Percentiles rank a stretch among this genome's conserved stretches.
Conservation (phyloP, 2,113 vertebrate species). For the Glaucidium brasilianum region DNA sequence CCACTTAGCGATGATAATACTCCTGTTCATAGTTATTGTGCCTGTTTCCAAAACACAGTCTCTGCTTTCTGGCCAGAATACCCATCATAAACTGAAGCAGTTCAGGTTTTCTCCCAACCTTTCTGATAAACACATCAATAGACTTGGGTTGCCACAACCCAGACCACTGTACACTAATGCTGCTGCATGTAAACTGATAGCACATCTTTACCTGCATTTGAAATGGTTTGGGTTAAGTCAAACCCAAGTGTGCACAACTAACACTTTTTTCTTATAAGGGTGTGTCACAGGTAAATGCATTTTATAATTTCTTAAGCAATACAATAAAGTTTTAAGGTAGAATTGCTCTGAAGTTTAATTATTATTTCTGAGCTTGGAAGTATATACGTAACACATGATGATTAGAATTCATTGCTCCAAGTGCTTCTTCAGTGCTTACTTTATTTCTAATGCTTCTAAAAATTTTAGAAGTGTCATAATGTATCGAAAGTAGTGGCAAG, state of each 20-base stretch:
- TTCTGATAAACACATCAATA: background rate
- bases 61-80: background rate
- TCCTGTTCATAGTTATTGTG: no score
- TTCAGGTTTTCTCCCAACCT: background rate
- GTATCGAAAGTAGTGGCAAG: background rate
- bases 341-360: background rate
- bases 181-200: background rate
- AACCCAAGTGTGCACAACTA: background rate
- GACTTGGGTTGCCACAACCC: background rate
- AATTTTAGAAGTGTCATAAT: background rate
- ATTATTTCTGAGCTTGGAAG: background rate
- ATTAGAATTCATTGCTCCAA: background rate
- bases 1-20: background rate
- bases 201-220: background rate
- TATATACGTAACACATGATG: background rate
- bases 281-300: background rate
- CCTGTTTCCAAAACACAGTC: background rate
- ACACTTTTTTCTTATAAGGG: background rate
- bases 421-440: background rate
- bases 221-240: background rate
- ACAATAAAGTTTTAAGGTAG: background rate
- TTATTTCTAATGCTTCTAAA: background rate
- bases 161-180: fast-evolving
- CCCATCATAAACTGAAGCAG: background rate
- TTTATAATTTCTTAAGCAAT: background rate